A percentile compares a stretch with the other conserved stretches of the same genome.
phyloP scores from a whole-genome alignment of 2,888 invertebrate genomes.

The Lagria hirta region DNA sequence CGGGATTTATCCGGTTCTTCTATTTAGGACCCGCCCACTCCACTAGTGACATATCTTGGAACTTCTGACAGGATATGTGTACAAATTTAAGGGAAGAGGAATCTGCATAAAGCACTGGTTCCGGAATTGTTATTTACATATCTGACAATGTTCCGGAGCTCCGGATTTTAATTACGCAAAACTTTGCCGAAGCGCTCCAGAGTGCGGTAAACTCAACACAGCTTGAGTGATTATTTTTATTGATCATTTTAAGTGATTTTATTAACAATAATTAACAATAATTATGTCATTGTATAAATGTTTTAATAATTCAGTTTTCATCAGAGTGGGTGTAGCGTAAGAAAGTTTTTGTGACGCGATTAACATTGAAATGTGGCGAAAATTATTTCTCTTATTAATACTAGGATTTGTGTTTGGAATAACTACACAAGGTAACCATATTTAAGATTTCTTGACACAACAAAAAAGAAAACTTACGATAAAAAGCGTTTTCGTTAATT shows the following conservation, averaged over 20 bases:
- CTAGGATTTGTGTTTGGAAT: too few species aligned
- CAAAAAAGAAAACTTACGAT: too few species aligned
- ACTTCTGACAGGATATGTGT: conserved; percentile 40
- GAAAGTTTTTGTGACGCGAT: too few species aligned
- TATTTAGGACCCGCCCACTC: conserved; percentile 44
- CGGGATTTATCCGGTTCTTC: conserved; percentile 34
- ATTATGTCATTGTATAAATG: conserved; percentile 13
- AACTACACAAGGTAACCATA: too few species aligned
- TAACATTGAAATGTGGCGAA: too few species aligned
- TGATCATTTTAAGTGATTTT: too few species aligned
- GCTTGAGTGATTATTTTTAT: conserved; percentile 35
- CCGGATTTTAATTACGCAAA: conserved; percentile 26
- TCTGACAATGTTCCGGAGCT: conserved; percentile 36
- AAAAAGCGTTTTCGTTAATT: too few species aligned
- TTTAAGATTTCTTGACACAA: too few species aligned
- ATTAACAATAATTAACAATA: too few species aligned
- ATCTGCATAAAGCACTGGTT: conserved; percentile 35
- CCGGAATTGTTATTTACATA: conserved; percentile 37
- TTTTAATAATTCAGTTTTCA: conserved; percentile 11
- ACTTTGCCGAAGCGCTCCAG: conserved; percentile 30
- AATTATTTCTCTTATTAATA: too few species aligned
- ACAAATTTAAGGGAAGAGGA: conserved; percentile 34
- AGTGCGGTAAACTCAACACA: conserved; percentile 32
- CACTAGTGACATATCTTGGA: conserved; percentile 33
- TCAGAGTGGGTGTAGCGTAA: too few species aligned